These are phyloP conservation scores for Oligia strigilis DNA, from an alignment of 2,888 invertebrate species.

Conservation along the genomic window DNA sequence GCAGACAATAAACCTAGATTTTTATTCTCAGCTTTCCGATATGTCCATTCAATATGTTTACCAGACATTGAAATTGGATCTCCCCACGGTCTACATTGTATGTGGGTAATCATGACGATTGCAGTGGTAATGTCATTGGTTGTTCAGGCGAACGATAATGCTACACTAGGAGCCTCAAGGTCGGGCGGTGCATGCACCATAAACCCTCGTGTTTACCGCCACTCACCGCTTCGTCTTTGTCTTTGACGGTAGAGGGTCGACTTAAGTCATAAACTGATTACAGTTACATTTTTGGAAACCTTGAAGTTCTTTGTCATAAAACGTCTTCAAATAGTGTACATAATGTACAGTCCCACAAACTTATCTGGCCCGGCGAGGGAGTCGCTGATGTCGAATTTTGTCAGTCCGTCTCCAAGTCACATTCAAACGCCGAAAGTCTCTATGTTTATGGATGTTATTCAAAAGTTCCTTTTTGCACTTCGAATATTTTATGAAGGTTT, in stretches of 20 bases:
- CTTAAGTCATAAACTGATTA: slow-evolving; percentile 65
- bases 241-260: slow-evolving; percentile 59
- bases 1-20: slow-evolving; percentile 49
- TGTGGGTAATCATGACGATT: slow-evolving; percentile 51
- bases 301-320: slow-evolving; percentile 6
- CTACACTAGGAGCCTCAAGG: slow-evolving; percentile 67
- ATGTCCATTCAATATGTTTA: slow-evolving; percentile 58
- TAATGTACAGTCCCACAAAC: too few species aligned
- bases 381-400: neutral
- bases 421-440: slow-evolving; percentile 29
- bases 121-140: slow-evolving; percentile 55
- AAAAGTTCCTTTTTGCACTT: slow-evolving; percentile 24
- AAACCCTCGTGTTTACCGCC: slow-evolving; percentile 72
- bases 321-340: slow-evolving; percentile 11
- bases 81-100: slow-evolving; percentile 60
- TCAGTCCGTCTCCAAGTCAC: neutral
- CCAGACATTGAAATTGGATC: slow-evolving; percentile 66
- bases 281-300: slow-evolving; percentile 21
- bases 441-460: slow-evolving; percentile 33
- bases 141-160: slow-evolving; percentile 58
- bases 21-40: slow-evolving; percentile 48
- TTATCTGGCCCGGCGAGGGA: too few species aligned
- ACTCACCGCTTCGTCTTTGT: slow-evolving; percentile 68
- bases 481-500: slow-evolving; percentile 33
- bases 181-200: slow-evolving; percentile 69